Base-by-base conservation (phyloP, 35 echinoderm and acorn worm species). In the Apostichopus japonicus region DNA sequence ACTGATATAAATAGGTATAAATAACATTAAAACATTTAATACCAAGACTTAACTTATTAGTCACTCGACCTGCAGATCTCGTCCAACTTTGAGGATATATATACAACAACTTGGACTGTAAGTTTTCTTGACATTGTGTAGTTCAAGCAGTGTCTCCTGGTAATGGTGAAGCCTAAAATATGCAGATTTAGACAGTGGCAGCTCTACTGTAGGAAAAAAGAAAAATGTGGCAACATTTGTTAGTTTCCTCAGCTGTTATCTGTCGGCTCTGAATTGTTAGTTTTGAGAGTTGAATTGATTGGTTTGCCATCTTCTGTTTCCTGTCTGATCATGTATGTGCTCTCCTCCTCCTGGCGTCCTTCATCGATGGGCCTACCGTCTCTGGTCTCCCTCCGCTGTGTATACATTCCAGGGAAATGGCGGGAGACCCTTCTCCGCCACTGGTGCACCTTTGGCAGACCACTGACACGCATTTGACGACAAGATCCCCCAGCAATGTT, bases 251-350 rank as follows among this genome's bases (percentile, higher is more conserved):
- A 7, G 71, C 71, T 75, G 71, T 15, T 19, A 44, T 44, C 33
- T 44, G 33, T 44, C 33, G 33, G 33, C 33, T 44, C 33, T 44
- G 33, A 44, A 44, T 19, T 75, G 13, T 75, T 75, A 4, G 71
- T 75, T 21, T n/a, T 54, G n/a, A 84, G 21, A n/a, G 53, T 84
- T 5, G 53, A 0, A 58, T 57, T 84, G 19, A 57, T 57, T 8
- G 81, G 81, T 10, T 23, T 84, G 6, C 81, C 81, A 21, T 84
- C 81, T 21, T 84, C 81, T 56, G 81, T 84, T 24, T 84, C 81
- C 13, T 84, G 15, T 57, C 81, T 17, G 17, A 84, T 58, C 81
- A 84, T 58, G 51, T 84, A 84, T 57, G 55, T 22, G 6, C 23
- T 58, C 54, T 84, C 81, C 10, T 57, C 23, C 23, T 1, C 15